These are phyloP conservation scores for Junonia oenone DNA, from an alignment of 2,888 invertebrate species.

Conservation along the genomic window DNA sequence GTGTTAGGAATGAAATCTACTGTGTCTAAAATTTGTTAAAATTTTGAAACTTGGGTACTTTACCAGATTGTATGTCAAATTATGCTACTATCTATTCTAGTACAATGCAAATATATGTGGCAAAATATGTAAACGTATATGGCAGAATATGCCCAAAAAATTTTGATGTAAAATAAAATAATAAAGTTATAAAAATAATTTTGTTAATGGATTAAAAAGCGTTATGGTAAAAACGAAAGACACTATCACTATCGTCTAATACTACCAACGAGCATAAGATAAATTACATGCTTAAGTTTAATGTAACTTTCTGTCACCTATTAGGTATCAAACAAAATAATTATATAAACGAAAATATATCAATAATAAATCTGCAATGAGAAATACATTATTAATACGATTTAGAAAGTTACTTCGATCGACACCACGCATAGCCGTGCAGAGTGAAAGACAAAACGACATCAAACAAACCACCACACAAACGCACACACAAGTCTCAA, in stretches of 20 bases:
- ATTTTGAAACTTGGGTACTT: constrained; percentile 15
- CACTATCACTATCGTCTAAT: background rate
- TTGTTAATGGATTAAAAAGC: background rate
- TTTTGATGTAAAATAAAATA: background rate
- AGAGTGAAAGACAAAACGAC: constrained; percentile 14
- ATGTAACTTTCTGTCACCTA: background rate
- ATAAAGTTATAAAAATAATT: background rate
- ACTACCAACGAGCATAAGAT: constrained; percentile 8
- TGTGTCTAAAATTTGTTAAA: constrained; percentile 10
- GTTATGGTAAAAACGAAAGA: background rate
- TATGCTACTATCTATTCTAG: constrained; percentile 7
- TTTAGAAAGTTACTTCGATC: constrained; percentile 2
- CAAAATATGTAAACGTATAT: background rate
- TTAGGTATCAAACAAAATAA: background rate
- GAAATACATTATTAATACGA: background rate
- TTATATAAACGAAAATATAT: background rate
- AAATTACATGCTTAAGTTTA: constrained; percentile 3
- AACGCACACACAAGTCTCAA: constrained; percentile 15
- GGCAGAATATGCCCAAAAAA: background rate
- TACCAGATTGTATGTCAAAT: constrained; percentile 16
- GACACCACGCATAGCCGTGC: constrained; percentile 12
- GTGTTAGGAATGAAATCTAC: constrained; percentile 17
- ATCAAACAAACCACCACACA: constrained; percentile 23
- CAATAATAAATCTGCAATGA: background rate
- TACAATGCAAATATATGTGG: constrained; percentile 10